Conservation (phyloP, 1,140 invertebrate genomes). For the Himalopsyche phryganea region DNA sequence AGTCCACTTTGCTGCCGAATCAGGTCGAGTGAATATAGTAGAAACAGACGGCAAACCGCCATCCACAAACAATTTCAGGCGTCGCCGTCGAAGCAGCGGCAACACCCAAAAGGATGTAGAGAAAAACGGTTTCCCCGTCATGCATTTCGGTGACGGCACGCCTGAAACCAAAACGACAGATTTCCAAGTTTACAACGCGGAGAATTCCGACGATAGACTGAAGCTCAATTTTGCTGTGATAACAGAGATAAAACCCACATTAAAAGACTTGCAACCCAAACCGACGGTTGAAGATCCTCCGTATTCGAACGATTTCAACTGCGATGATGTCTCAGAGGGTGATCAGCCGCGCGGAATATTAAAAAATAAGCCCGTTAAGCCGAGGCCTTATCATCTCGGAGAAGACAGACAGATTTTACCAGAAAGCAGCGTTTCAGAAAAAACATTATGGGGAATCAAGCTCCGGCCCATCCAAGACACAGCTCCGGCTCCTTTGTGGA, state of each 20-base stretch:
- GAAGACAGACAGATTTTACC: conserved; percentile 53
- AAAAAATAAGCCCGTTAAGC: conserved; percentile 67
- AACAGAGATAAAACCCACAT: conserved; percentile 27
- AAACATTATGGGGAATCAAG: conserved; percentile 49
- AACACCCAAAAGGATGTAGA: conserved; percentile 39
- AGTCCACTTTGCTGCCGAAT: conserved; percentile 80
- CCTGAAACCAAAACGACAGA: conserved; percentile 42
- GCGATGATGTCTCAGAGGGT: conserved; percentile 38
- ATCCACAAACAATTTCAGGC: conserved; percentile 72
- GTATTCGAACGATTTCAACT: conserved; percentile 2
- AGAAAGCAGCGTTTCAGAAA: conserved; percentile 38
- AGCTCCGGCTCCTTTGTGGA: conserved; percentile 41
- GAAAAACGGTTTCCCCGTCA: conserved; percentile 44
- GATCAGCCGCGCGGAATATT: conserved; percentile 64
- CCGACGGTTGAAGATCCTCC: conserved; percentile 36
- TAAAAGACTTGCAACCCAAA: conserved; percentile 29
- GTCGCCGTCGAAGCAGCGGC: conserved; percentile 55
- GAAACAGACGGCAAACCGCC: conserved; percentile 81
- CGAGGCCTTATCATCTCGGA: conserved; percentile 64
- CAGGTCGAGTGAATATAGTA: conserved; percentile 79
- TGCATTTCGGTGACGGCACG: conserved; percentile 54
- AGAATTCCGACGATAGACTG: conserved; percentile 13
- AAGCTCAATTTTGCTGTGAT: conserved; percentile 30
- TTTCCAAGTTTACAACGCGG: not conserved
- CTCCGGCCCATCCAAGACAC: conserved; percentile 38